A percentile compares a stretch with the other conserved stretches of the same genome.
phyloP scores from a whole-genome alignment of 1,140 invertebrate species.

The Nephila pilipes region DNA sequence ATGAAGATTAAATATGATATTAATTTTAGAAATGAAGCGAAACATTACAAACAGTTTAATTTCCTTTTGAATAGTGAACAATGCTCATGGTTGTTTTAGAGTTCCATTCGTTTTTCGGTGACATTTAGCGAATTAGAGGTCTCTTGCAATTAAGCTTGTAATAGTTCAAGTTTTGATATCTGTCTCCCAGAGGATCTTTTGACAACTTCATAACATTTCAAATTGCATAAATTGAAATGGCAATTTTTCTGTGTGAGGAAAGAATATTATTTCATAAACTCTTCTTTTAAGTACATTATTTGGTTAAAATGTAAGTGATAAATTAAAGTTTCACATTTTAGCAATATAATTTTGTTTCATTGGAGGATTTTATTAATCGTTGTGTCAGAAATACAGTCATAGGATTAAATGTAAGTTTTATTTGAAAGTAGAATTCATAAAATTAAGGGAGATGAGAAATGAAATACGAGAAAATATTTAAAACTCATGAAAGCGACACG shows the following conservation, averaged over 20 bases:
- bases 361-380: too few relatives aligned
- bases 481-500: too few relatives aligned
- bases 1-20: background rate
- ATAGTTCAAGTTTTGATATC: background rate
- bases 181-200: background rate
- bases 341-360: too few relatives aligned
- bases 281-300: too few relatives aligned
- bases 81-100: background rate
- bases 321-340: too few relatives aligned
- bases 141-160: background rate
- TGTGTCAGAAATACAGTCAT: too few relatives aligned
- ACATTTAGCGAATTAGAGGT: background rate
- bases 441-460: too few relatives aligned
- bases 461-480: too few relatives aligned
- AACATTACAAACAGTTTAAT: constrained; percentile 7
- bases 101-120: background rate
- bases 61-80: background rate
- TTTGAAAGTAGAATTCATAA: too few relatives aligned
- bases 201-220: background rate
- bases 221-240: background rate
- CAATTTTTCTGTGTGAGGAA: background rate
- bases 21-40: background rate
- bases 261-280: too few relatives aligned
- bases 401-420: too few relatives aligned
- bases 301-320: too few relatives aligned